Conservation (phyloP, 2,797 vertebrate species). For the Melopsittacus undulatus region DNA sequence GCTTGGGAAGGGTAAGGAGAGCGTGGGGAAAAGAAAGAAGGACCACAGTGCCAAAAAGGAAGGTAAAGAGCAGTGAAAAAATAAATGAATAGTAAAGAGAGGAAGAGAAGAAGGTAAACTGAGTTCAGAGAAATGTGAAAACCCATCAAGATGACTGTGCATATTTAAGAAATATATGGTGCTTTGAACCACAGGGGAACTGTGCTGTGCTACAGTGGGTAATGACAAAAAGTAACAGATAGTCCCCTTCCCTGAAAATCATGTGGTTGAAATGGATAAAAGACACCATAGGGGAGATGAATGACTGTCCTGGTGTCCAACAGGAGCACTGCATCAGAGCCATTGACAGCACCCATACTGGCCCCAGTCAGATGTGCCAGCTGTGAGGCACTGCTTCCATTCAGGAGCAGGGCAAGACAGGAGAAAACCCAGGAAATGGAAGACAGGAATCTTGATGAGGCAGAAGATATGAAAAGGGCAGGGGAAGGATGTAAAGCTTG, state of each 20-base stretch:
- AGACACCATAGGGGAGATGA: not conserved
- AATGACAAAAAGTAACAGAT: not conserved
- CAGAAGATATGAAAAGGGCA: not conserved
- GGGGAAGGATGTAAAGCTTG: not conserved
- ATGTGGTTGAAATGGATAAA: not conserved
- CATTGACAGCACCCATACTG: not conserved
- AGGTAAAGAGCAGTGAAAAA: not conserved
- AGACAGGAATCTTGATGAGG: not conserved
- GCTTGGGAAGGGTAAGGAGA: not conserved
- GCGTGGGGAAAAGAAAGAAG: not conserved
- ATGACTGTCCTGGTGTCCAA: not conserved
- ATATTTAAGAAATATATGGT: conserved; percentile 27
- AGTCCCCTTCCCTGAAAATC: not conserved
- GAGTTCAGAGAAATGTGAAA: not conserved
- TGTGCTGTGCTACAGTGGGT: not conserved
- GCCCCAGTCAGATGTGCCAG: not conserved
- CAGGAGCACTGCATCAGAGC: not conserved
- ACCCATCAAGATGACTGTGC: not conserved
- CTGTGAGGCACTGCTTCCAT: not conserved
- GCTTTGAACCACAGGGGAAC: not conserved
- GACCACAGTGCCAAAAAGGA: not conserved
- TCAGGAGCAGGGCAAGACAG: fast-evolving
- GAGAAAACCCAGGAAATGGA: fast-evolving
- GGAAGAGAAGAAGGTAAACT: not conserved
- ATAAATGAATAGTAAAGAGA: not conserved